These are phyloP conservation scores for Zapus hudsonius DNA, from an alignment of 2,113 vertebrate genomes.

Conservation along the genomic window DNA sequence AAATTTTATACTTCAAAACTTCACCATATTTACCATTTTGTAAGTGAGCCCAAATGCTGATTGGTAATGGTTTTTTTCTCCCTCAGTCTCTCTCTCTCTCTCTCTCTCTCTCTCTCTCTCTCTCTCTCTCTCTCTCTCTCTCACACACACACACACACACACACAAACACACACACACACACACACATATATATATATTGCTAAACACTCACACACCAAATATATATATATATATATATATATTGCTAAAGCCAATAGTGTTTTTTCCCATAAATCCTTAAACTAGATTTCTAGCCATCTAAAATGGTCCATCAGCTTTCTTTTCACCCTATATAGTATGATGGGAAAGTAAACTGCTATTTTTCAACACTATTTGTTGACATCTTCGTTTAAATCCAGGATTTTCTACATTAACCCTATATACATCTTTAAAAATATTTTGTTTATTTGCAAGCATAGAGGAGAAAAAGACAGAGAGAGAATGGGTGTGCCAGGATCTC, in stretches of 20 bases:
- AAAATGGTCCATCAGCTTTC: slow-evolving; percentile 2
- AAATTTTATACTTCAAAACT: neutral
- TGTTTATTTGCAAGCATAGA: too few species aligned
- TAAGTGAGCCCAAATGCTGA: neutral
- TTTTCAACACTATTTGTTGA: neutral
- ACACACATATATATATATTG: too few species aligned
- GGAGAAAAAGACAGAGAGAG: too few species aligned
- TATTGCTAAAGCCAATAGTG: neutral
- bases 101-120: too few species aligned
- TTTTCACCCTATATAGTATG: neutral
- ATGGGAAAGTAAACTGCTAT: neutral
- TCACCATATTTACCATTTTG: neutral
- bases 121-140: too few species aligned
- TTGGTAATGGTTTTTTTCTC: neutral
- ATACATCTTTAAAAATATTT: neutral
- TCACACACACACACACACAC: too few species aligned
- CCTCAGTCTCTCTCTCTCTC: neutral
- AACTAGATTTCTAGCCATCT: neutral
- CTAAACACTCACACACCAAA: too few species aligned
- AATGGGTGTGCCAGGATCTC: too few species aligned
- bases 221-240: too few species aligned
- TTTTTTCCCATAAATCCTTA: slow-evolving; percentile 21
- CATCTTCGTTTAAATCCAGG: neutral
- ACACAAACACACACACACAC: too few species aligned
- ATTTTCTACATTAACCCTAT: neutral